Conservation (phyloP, 2,888 invertebrate genomes). For the Eupeodes latifasciatus region DNA sequence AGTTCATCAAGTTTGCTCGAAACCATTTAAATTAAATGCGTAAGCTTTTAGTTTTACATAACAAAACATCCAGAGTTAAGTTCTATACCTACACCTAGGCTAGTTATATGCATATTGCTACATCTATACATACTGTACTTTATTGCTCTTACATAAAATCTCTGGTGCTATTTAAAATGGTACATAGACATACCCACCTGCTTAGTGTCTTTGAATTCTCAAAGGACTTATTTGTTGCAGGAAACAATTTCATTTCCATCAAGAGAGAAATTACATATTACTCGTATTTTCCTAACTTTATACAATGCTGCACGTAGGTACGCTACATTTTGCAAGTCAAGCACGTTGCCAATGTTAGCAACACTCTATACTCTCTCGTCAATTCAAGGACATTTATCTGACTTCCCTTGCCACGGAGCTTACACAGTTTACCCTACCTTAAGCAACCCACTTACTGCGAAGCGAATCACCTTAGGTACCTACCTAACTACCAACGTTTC, state of each 20-base stretch:
- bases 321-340: conserved; percentile 1
- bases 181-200: background rate
- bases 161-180: background rate
- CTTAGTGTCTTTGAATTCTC: background rate
- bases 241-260: conserved; percentile 42
- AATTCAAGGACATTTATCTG: conserved; percentile 31
- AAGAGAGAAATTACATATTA: conserved; percentile 50
- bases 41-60: conserved; percentile 46
- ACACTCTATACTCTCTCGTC: background rate
- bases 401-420: background rate
- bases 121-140: background rate
- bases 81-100: background rate
- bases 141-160: background rate
- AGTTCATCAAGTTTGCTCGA: background rate
- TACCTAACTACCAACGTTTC: background rate
- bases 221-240: background rate
- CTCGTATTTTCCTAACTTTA: conserved; percentile 29
- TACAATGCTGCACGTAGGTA: conserved; percentile 17
- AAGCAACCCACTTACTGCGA: background rate
- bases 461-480: too few species aligned
- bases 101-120: background rate
- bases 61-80: conserved; percentile 17
- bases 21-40: conserved; percentile 37
- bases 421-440: background rate
- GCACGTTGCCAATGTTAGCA: conserved; percentile 22